phyloP scores from a whole-genome alignment of 2,888 invertebrate species.

The Lithophane semibrunnea region DNA sequence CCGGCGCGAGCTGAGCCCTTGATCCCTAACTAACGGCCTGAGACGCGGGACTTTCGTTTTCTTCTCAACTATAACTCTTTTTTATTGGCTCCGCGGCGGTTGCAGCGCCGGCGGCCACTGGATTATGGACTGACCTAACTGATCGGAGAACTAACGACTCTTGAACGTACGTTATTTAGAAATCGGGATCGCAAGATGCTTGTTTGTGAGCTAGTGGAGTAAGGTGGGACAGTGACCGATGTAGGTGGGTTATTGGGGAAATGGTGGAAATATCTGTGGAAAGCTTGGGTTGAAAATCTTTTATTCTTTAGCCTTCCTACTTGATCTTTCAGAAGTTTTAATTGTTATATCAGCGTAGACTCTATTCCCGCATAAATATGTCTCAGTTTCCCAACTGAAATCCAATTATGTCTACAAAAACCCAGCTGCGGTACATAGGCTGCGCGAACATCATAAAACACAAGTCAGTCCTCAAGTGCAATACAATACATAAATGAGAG shows the following conservation, averaged over 20 bases:
- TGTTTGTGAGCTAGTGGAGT: slow-evolving; percentile 60
- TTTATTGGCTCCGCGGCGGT: slow-evolving; percentile 86
- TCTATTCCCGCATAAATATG: background rate
- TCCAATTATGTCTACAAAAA: slow-evolving; percentile 17
- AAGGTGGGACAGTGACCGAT: slow-evolving; percentile 49
- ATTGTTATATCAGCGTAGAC: background rate
- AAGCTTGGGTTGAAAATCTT: background rate
- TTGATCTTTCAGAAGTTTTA: background rate
- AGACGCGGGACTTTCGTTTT: slow-evolving; percentile 89
- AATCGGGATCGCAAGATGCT: slow-evolving; percentile 68
- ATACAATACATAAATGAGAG: slow-evolving; percentile 88
- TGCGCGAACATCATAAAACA: slow-evolving; percentile 75
- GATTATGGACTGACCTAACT: slow-evolving; percentile 85
- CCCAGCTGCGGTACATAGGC: slow-evolving; percentile 33
- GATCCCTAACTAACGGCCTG: slow-evolving; percentile 89
- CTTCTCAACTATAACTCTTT: slow-evolving; percentile 90
- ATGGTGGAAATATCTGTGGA: background rate
- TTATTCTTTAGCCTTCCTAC: background rate
- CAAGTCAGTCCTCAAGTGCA: slow-evolving; percentile 82
- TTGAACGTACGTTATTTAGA: slow-evolving; percentile 78
- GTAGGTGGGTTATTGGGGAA: slow-evolving; percentile 25
- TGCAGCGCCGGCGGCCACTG: slow-evolving; percentile 83
- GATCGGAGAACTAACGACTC: slow-evolving; percentile 80
- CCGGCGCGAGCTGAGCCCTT: slow-evolving; percentile 87
- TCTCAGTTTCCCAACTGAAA: background rate